Evolutionary conservation across 2,113 vertebrate genomes (phyloP).

Genomic region (Salvelinus fontinalis): DNA sequence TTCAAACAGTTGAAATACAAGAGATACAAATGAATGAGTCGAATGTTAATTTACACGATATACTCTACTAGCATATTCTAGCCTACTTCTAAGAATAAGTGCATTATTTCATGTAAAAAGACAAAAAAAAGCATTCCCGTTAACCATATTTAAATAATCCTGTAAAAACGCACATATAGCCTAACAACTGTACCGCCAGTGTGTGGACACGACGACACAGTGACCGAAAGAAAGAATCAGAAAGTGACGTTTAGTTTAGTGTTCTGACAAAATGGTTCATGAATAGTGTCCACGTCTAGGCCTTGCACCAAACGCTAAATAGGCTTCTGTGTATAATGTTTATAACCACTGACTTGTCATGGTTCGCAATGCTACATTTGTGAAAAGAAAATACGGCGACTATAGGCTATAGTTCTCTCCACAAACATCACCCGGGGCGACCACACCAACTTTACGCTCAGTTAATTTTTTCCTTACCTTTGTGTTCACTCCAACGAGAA

Average conservation of each 20-base stretch:
- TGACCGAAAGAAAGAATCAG: not conserved
- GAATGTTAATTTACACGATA: not conserved
- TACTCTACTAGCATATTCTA: not conserved
- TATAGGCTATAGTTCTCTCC: not conserved
- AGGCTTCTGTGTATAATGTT: not conserved
- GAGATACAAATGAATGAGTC: not conserved
- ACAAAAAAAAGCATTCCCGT: not conserved
- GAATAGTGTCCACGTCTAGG: not conserved
- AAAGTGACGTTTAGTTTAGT: not conserved
- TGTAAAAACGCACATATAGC: not conserved
- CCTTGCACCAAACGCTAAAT: not conserved
- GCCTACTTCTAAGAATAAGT: not conserved
- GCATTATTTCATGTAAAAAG: not conserved
- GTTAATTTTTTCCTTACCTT: constrained; percentile 60
- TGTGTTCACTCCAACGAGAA: constrained; percentile 68
- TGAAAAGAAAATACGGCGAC: not conserved
- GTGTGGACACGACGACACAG: not conserved
- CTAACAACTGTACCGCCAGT: not conserved
- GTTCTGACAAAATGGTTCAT: not conserved
- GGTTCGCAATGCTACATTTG: not conserved
- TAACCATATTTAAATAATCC: not conserved
- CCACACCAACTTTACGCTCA: constrained; percentile 4
- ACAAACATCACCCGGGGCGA: not conserved
- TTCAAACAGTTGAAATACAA: not conserved
- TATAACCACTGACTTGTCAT: not conserved